phyloP scores from a whole-genome alignment of 2,888 invertebrate species.

The Limenitis camilla region DNA sequence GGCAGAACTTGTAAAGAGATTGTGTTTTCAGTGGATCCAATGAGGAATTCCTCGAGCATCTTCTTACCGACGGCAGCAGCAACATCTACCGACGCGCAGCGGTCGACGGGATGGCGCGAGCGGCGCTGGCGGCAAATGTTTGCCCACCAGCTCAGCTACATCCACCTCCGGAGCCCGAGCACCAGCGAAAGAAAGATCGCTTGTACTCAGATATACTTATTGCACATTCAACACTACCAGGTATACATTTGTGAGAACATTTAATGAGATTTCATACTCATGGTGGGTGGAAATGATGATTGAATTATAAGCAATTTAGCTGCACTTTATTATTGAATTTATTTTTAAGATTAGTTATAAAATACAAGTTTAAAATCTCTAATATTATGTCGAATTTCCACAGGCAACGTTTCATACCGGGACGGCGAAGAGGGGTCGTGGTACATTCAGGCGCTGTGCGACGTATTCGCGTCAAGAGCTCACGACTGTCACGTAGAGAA shows the following conservation, averaged over 20 bases:
- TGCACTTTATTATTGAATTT: too few relatives aligned
- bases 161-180: slow-evolving; percentile 33
- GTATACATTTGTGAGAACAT: too few relatives aligned
- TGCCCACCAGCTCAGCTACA: slow-evolving; percentile 32
- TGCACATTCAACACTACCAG: slow-evolving; percentile 78
- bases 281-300: too few relatives aligned
- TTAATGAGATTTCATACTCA: too few relatives aligned
- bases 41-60: slow-evolving; percentile 25
- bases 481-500: slow-evolving; percentile 77
- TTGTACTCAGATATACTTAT: slow-evolving; percentile 77
- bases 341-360: too few relatives aligned
- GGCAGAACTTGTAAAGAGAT: neutral
- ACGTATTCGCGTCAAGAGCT: slow-evolving; percentile 77
- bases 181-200: slow-evolving; percentile 37
- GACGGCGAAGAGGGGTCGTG: slow-evolving; percentile 77
- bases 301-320: too few relatives aligned
- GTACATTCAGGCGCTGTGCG: slow-evolving; percentile 81
- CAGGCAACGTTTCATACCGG: slow-evolving; percentile 77
- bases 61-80: slow-evolving; percentile 28
- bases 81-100: slow-evolving; percentile 21
- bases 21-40: slow-evolving; percentile 34
- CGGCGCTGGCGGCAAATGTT: slow-evolving; percentile 20
- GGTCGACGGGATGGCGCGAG: slow-evolving; percentile 31
- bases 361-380: neutral
- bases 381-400: neutral